These are phyloP conservation scores for Busseola fusca DNA, from an alignment of 2,888 invertebrate species.

Conservation along the genomic window DNA sequence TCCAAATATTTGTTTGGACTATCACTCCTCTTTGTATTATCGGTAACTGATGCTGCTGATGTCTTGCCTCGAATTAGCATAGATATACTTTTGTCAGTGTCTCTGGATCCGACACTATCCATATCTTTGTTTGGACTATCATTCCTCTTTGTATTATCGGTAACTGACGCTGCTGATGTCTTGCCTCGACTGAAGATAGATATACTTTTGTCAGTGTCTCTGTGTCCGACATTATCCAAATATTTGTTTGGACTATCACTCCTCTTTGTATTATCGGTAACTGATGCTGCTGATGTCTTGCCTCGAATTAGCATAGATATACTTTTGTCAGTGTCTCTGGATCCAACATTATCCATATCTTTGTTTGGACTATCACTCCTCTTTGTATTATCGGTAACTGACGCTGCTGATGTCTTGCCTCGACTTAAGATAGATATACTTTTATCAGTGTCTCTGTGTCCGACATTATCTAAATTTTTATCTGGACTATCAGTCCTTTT, in stretches of 20 bases:
- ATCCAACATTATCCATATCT: not conserved
- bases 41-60: not conserved
- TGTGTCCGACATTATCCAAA: not conserved
- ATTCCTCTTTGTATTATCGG: not conserved
- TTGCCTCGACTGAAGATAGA: not conserved
- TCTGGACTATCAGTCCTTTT: not conserved
- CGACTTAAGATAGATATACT: not conserved
- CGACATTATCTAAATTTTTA: not conserved
- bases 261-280: not conserved
- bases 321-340: not conserved
- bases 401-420: not conserved
- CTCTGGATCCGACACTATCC: not conserved
- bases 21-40: not conserved
- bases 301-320: too few species aligned
- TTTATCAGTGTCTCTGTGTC: not conserved
- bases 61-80: not conserved
- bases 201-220: not conserved
- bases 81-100: not conserved
- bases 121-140: not conserved
- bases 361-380: not conserved
- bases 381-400: conserved; percentile 3
- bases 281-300: not conserved
- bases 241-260: not conserved
- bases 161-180: not conserved
- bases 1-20: not conserved